Evolutionary conservation across 2,888 invertebrate genomes (phyloP).

Genomic region (Trissonchulus latispiculum): DNA sequence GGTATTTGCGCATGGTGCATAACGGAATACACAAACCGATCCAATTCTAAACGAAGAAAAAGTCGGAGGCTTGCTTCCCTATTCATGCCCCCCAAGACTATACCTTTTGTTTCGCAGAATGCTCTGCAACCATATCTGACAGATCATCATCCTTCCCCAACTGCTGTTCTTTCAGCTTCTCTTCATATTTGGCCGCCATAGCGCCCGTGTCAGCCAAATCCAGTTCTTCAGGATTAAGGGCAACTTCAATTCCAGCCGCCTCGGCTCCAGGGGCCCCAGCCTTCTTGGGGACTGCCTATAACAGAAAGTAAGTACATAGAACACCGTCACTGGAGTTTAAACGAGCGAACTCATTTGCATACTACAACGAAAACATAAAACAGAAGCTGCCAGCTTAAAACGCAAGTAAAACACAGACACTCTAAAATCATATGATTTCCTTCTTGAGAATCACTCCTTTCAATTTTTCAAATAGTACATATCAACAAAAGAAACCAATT

Average conservation of each 20-base stretch:
- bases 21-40: neutral
- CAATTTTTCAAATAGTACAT: too few relatives aligned
- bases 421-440: too few relatives aligned
- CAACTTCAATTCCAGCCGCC: slow-evolving; percentile 65
- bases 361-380: too few relatives aligned
- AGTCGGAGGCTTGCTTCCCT: too few relatives aligned
- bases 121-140: slow-evolving; percentile 96
- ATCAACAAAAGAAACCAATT: too few relatives aligned
- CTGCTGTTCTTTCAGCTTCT: slow-evolving; percentile 76
- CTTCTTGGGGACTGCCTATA: slow-evolving; percentile 7
- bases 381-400: too few relatives aligned
- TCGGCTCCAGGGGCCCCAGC: neutral
- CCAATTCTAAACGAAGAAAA: neutral
- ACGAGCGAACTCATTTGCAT: too few relatives aligned
- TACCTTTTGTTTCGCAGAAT: slow-evolving; percentile 89
- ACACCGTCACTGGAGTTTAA: too few relatives aligned
- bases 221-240: slow-evolving; percentile 90
- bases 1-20: neutral
- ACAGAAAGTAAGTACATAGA: neutral
- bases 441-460: too few relatives aligned
- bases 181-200: slow-evolving; percentile 88
- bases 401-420: too few relatives aligned
- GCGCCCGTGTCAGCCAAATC: slow-evolving; percentile 82
- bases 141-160: slow-evolving; percentile 69
- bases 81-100: slow-evolving; percentile 16